These are phyloP conservation scores for Mylabris sibirica DNA, from an alignment of 2,888 invertebrate genomes.

Conservation along the genomic window DNA sequence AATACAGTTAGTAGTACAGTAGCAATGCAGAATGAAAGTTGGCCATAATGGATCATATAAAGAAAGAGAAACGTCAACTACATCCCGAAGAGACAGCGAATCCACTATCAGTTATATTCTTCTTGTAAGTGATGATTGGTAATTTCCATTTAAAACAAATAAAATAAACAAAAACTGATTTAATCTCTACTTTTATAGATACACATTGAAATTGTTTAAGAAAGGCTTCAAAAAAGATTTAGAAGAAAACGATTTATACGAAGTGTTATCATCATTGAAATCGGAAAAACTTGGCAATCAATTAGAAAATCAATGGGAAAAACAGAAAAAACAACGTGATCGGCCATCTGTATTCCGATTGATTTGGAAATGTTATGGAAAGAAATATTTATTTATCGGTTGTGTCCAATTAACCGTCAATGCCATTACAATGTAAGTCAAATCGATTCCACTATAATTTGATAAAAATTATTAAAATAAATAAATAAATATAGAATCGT, in stretches of 20 bases:
- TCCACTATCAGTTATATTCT: conserved; percentile 42
- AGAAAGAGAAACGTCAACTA: conserved; percentile 39
- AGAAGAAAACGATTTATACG: conserved; percentile 67
- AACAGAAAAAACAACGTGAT: conserved; percentile 28
- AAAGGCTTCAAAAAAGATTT: conserved; percentile 70
- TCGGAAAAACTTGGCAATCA: conserved; percentile 63
- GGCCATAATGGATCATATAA: conserved; percentile 42
- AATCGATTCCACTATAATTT: no score
- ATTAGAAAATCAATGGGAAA: conserved; percentile 55
- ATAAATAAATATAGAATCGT: neutral
- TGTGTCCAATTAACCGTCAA: conserved; percentile 45
- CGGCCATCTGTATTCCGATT: conserved; percentile 43
- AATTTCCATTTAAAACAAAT: neutral
- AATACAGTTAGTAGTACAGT: neutral
- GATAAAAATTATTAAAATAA: no score
- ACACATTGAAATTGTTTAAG: conserved; percentile 71
- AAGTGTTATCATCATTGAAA: conserved; percentile 63
- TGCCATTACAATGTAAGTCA: conserved; percentile 58
- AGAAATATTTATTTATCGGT: conserved; percentile 38
- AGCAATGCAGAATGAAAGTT: neutral
- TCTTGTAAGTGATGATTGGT: conserved; percentile 40
- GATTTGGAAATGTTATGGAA: conserved; percentile 43
- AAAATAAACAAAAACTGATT: neutral
- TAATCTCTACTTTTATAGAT: conserved; percentile 63
- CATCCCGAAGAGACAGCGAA: conserved; percentile 46